A percentile compares a stretch with the other conserved stretches of the same genome.
Conservation (phyloP, 2,888 invertebrate species). For the Noctua comes region DNA sequence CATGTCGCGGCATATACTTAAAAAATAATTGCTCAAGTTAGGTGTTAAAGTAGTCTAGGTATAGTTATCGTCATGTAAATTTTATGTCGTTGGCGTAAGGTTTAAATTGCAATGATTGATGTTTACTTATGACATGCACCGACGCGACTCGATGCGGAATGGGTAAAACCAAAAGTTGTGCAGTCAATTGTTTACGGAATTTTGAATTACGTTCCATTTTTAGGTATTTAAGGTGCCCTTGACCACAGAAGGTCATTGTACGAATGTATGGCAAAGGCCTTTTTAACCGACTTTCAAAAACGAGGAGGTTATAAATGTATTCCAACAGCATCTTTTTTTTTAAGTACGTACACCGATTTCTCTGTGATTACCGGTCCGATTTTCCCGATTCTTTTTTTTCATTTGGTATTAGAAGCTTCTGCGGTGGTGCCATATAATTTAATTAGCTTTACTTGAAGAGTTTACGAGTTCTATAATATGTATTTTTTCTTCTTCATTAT, state of each 20-base stretch:
- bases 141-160: not conserved
- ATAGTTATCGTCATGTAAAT: not conserved
- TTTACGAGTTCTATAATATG: no score
- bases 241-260: not conserved
- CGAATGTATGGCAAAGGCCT: not conserved
- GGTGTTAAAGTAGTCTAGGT: not conserved
- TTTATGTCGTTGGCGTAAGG: not conserved
- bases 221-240: not conserved
- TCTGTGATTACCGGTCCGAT: no score
- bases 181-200: slow-evolving; percentile 4
- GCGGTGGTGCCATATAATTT: no score
- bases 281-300: no score
- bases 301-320: no score
- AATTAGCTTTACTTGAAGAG: no score
- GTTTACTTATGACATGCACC: not conserved
- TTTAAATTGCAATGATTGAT: slow-evolving; percentile 1
- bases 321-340: no score
- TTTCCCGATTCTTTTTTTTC: no score
- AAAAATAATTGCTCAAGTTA: not conserved
- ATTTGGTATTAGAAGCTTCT: no score
- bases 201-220: not conserved
- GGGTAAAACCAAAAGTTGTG: slow-evolving; percentile 6
- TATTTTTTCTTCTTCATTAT: no score
- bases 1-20: not conserved
- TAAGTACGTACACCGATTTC: no score